Evolutionary conservation across 2,888 invertebrate genomes (phyloP).

Genomic region (Brachyptera putata): DNA sequence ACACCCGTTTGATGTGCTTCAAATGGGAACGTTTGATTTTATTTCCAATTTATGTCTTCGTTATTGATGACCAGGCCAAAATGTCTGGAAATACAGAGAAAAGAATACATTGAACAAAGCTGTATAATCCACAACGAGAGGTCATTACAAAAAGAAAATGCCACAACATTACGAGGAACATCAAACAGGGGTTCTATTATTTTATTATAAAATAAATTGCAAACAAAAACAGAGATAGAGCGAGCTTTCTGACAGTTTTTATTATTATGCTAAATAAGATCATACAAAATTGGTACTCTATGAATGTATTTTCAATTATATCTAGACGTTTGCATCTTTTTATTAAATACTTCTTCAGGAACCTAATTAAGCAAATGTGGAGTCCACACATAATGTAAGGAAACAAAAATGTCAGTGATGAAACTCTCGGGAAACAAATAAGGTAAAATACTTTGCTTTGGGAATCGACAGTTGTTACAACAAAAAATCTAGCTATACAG

Average conservation of each 20-base stretch:
- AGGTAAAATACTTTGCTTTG: no score
- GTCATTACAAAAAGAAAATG: conserved; percentile 5
- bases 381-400: conserved; percentile 47
- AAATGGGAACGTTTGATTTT: conserved; percentile 45
- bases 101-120: conserved; percentile 34
- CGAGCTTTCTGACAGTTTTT: conserved; percentile 31
- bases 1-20: conserved; percentile 40
- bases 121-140: not conserved
- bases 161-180: not conserved
- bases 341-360: conserved; percentile 78
- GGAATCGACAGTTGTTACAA: no score
- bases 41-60: conserved; percentile 45
- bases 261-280: conserved; percentile 34
- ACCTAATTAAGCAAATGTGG: conserved; percentile 70
- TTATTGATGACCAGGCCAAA: conserved; percentile 43
- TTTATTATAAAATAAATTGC: not conserved
- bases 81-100: conserved; percentile 46
- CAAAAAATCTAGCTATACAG: no score
- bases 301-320: conserved; percentile 21
- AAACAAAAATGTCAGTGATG: conserved; percentile 26
- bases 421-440: no score
- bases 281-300: conserved; percentile 32
- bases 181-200: conserved; percentile 27
- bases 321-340: conserved; percentile 55
- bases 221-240: conserved; percentile 23